Base-by-base conservation (phyloP, 53 echinoderm and acorn worm genomes). In the Mesocentrotus franciscanus region DNA sequence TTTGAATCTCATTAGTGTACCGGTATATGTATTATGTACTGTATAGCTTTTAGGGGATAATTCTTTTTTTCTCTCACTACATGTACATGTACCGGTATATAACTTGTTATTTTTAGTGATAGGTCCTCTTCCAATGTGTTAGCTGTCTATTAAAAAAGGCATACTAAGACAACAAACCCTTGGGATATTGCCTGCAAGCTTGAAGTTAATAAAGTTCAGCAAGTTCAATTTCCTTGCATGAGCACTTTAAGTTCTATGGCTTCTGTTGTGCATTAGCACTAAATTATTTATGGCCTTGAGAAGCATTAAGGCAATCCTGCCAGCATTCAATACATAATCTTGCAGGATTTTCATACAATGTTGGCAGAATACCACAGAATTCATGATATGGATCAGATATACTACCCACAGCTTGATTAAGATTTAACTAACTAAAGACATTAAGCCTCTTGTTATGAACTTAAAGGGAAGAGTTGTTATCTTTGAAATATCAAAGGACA, bases 321-420 rank as follows among this genome's bases (percentile, higher is more conserved):
- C 6, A 55, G 42, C 24, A 17, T 74, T 85, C 85, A 85, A 34
- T 34, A 16, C 49, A 85, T 85, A 49, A 85, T 85, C 79, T 79
- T 15, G 85, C 78, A 78, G 56, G 75, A 85, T 85, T 85, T 49
- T 85, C 85, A 85, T 17, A 85, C 85, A 85, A 18, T 85, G 56
- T 85, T 2, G 56, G 56, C 49, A 85, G 27, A 75, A 75, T 85
- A 56, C 56, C 85, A 85, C 49, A 85, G 10, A 85, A 85, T 17
- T 85, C 85, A 85, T 85, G 85, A 55, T 56, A 85, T 8, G 85
- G 55, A 56, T 85, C 49, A 49, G 85, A 55, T 55, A 85, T 85
- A 85, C 3, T 55, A 85, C 10, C 56, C 49, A 49, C 4, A 55
- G 85, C n/a, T 56, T 85, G 13, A 10, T 55, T 9, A 55, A 22